phyloP scores from a whole-genome alignment of 2,888 invertebrate species.

The Agrotis puta region DNA sequence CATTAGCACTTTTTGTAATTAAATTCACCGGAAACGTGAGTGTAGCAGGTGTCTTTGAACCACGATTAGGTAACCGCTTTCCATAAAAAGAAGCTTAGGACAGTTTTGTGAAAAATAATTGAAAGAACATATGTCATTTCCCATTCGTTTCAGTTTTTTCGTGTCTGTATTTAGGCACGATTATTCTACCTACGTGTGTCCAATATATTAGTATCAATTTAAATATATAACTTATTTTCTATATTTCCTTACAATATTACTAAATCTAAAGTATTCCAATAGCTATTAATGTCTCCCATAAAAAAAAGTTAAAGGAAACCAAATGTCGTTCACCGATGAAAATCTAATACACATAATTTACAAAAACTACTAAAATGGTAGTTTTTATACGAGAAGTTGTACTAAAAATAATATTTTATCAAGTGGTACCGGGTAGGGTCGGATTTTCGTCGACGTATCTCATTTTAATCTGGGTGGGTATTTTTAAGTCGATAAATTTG shows the following conservation, averaged over 20 bases:
- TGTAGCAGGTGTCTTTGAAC: not conserved
- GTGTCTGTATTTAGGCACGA: not conserved
- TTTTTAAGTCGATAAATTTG: slow-evolving; percentile 90
- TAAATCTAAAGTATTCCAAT: slow-evolving; percentile 33
- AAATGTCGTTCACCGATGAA: slow-evolving; percentile 63
- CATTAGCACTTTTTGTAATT: too few species aligned
- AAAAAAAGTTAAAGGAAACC: slow-evolving; percentile 60
- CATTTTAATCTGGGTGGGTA: slow-evolving; percentile 87
- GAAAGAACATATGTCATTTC: not conserved
- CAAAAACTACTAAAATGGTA: slow-evolving; percentile 62
- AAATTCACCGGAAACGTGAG: too few species aligned
- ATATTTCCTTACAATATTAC: slow-evolving; percentile 4
- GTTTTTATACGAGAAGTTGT: slow-evolving; percentile 64
- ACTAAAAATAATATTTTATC: slow-evolving; percentile 83
- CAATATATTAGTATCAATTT: not conserved
- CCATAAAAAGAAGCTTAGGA: not conserved
- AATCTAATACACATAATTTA: slow-evolving; percentile 69
- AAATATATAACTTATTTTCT: slow-evolving; percentile 18
- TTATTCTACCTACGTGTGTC: not conserved
- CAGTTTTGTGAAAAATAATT: not conserved
- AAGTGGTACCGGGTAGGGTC: slow-evolving; percentile 67
- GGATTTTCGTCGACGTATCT: slow-evolving; percentile 81
- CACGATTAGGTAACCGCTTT: not conserved
- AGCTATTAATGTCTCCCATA: slow-evolving; percentile 20
- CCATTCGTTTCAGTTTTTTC: not conserved